Evolutionary conservation across 2,888 invertebrate species (phyloP), one percentile per base, ranked within the genome.

Genomic region (Drosophila quinaria): DNA sequence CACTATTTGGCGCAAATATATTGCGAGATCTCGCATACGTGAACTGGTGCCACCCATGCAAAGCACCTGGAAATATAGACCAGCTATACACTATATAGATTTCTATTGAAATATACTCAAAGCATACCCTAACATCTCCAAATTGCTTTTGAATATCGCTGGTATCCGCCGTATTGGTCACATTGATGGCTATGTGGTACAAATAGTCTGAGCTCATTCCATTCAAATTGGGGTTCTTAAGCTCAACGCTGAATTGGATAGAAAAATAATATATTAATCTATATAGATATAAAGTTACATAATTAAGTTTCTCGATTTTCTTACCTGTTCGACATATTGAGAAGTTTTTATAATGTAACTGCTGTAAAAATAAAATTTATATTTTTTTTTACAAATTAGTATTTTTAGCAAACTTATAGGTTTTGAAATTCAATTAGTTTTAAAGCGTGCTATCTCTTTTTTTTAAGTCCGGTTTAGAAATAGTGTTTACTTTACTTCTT

Each of bases 11-110:
- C 96, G 96, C 79, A 98, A 95, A 90, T 95, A 97, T 91, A 96
- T 94, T 0, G 98, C 98, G 91, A 98, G 97, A 81, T 95, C 94
- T 91, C 96, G 95, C 98, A 98, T 98, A 31, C 98, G 95, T 81
- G 96, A 96, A 0, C 97, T 96, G 1, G 98, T 98, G 10, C 98
- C 98, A 9, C 98, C 98, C 96, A 98, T 97, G 91, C 98, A 98
- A 4, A 99, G 96, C 93, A 98, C 98, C 98, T 98, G n/a, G 2
- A 29, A 5, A 55, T 25, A 1, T n/a, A 17, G 4, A 17, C 15
- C 2, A 4, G 8, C 4, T 17, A 8, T 0, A 6, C 13, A 4
- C 0, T 8, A 35, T 10, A 22, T 17, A 0, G 2, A 13, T 29
- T 13, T 10, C 11, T 15, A 4, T n/a, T 0, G 3, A 22, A 2